phyloP scores from a whole-genome alignment of 1,140 invertebrate species.

The Listronotus oregonensis region DNA sequence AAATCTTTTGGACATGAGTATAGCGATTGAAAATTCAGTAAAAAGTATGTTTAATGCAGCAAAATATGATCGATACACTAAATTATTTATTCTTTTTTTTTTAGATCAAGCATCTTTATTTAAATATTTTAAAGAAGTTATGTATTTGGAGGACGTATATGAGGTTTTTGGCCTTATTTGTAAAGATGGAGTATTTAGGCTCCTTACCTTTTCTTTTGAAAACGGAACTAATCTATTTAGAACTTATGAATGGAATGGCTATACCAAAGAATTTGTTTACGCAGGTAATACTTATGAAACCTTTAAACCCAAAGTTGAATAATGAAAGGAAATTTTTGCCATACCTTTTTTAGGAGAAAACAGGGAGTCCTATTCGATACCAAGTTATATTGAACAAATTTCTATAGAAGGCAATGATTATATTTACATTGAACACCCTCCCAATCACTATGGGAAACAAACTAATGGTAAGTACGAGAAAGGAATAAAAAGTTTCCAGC shows the following conservation, averaged over 20 bases:
- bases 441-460: neutral
- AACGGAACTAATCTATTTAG: constrained; percentile 8
- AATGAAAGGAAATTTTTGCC: too few species aligned
- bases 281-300: constrained; percentile 2
- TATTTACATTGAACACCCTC: constrained; percentile 15
- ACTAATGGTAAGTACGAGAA: neutral
- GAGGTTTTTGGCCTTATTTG: constrained; percentile 20
- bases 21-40: constrained; percentile 39
- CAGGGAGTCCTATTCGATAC: constrained; percentile 6
- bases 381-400: constrained; percentile 15
- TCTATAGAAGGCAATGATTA: constrained; percentile 10
- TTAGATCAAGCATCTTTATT: constrained; percentile 47
- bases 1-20: constrained; percentile 40
- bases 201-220: constrained; percentile 9
- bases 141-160: constrained; percentile 12
- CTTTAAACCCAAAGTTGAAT: too few species aligned
- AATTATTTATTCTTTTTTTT: constrained; percentile 22
- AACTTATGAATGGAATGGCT: constrained; percentile 20
- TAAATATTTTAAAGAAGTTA: constrained; percentile 43
- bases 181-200: constrained; percentile 10
- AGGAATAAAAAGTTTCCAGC: too few species aligned
- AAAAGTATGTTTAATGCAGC: constrained; percentile 39
- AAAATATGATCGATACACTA: too few species aligned
- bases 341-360: constrained; percentile 9
- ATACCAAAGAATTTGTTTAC: constrained; percentile 1